phyloP scores from a whole-genome alignment of 30 jellyfish, hydroid and myxozoan species.

The Rhopilema esculentum region DNA sequence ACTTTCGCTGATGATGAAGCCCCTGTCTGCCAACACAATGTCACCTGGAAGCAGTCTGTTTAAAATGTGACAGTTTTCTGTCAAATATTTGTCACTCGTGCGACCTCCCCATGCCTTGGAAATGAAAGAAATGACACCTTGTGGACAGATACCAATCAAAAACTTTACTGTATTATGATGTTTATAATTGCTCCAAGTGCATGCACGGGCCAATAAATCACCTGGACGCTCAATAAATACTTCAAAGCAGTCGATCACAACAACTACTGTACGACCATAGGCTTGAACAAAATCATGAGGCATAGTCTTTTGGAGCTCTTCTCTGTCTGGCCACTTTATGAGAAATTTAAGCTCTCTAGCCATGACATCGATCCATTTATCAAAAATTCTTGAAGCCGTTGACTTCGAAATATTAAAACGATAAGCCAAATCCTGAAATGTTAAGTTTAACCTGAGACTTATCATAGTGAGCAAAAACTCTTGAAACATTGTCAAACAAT shows the following conservation, averaged over 20 bases:
- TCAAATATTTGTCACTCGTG: constrained; percentile 45
- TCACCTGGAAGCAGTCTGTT: constrained; percentile 38
- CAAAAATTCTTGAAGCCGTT: constrained; percentile 23
- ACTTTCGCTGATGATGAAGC: constrained; percentile 34
- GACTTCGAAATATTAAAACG: constrained; percentile 17
- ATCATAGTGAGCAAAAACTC: constrained; percentile 38
- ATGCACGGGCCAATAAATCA: constrained; percentile 31
- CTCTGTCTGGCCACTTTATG: constrained; percentile 44
- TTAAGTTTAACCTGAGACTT: constrained; percentile 27
- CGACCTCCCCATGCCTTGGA: constrained; percentile 79
- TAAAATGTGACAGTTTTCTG: constrained; percentile 37
- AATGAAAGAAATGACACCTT: constrained; percentile 44
- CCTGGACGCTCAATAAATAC: constrained; percentile 47
- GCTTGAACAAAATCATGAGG: constrained; percentile 1
- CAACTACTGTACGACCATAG: constrained; percentile 10
- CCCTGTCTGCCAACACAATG: constrained; percentile 40
- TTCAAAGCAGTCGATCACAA: constrained; percentile 52
- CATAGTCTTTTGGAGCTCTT: constrained; percentile 34
- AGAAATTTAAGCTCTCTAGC: not conserved
- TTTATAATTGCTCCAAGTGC: constrained; percentile 32
- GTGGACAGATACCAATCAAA: constrained; percentile 55
- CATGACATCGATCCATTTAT: constrained; percentile 9
- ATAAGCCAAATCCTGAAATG: constrained; percentile 49
- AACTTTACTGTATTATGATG: constrained; percentile 41
- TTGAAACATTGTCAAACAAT: constrained; percentile 17